Evolutionary conservation across 2,888 invertebrate genomes (phyloP), one percentile per base, ranked within the genome.

Genomic region (Tenthredo scrophulariae): DNA sequence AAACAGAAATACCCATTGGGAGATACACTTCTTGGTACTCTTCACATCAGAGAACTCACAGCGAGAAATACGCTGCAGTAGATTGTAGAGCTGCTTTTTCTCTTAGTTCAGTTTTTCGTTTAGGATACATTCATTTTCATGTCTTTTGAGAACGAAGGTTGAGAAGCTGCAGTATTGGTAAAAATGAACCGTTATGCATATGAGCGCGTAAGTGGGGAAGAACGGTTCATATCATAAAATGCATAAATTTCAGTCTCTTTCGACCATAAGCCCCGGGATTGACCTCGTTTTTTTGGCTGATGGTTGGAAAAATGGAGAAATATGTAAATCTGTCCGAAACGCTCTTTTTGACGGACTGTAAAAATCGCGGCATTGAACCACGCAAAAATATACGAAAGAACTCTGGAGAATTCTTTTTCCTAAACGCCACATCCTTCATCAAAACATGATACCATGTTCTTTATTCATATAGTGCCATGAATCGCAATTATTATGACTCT

Each of bases 1-100:
- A 58, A 80, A 80, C 62, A 62, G 79, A 80, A 80, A 80, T 80
- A 74, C 58, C 37, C 80, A 62, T 77, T 33, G 77, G 54, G 15
- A 62, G 40, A 62, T 37, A 62, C 37, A 40, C 62, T 62, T 80
- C 80, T 62, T 22, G 22, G 80, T 62, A 80, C 80, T 80, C 40
- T 40, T 54, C 54, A 29, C 26, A 54, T 74, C 22, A 4, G 40
- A 74, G 40, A 74, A 22, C 72, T 43, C 29, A 13, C 62, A 29
- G 26, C 62, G 26, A 37, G 70, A 70, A 37, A 29, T 13, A 70
- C 70, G 43, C n/a, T n/a, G n/a, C 6, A 26, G 72, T 67, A 70
- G 70, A 70, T 70, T n/a, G 22, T 74, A n/a, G 43, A 22, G 40
- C n/a, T 22, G 43, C 22, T 74, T 74, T 74, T 74, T 22, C 22